phyloP scores from a whole-genome alignment of 2,113 vertebrate genomes.

The Carettochelys insculpta region DNA sequence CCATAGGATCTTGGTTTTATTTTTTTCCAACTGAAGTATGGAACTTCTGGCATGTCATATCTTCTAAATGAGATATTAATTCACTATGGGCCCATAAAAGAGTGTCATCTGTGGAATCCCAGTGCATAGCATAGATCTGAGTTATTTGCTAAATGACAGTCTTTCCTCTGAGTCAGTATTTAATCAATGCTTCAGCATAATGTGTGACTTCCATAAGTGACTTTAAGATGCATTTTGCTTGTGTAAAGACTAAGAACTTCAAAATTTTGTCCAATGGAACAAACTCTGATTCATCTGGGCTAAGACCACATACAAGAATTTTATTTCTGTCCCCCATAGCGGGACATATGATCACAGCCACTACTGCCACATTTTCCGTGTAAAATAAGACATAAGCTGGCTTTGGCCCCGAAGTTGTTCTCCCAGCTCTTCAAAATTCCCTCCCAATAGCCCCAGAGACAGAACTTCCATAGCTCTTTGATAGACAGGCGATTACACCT shows the following conservation, averaged over 20 bases:
- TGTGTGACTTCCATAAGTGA: neutral
- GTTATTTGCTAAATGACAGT: neutral
- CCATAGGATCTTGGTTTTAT: neutral
- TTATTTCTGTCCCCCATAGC: neutral
- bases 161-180: neutral
- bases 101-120: neutral
- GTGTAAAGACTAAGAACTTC: neutral
- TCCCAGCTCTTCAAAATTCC: fast-evolving
- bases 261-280: neutral
- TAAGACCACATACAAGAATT: fast-evolving
- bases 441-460: neutral
- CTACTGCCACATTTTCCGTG: neutral
- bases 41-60: fast-evolving
- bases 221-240: neutral
- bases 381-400: neutral
- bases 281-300: neutral
- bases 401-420: neutral
- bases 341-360: neutral
- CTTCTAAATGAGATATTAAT: neutral
- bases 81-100: neutral
- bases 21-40: neutral
- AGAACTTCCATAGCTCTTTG: neutral
- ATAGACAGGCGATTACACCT: neutral
- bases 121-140: neutral
- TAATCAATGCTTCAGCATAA: neutral